Percentiles rank a stretch among this genome's conserved stretches.
These are phyloP conservation scores for Eremophila alpestris DNA, from an alignment of 2,797 vertebrate genomes.

Conservation along the genomic window DNA sequence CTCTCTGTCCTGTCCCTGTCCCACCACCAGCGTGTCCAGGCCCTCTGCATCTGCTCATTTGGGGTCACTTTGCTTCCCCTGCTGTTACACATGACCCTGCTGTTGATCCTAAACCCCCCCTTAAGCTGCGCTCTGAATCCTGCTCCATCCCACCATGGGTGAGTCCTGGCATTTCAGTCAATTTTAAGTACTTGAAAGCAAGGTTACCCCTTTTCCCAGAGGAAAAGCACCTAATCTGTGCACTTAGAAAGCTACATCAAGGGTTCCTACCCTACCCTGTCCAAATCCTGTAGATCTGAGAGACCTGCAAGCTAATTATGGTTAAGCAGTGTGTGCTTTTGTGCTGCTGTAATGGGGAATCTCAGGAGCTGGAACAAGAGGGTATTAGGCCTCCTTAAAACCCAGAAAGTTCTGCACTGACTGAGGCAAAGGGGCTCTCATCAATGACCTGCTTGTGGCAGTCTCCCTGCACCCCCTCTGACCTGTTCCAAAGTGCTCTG, in stretches of 20 bases:
- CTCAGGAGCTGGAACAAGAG: neutral
- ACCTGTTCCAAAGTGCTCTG: neutral
- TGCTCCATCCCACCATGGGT: fast-evolving
- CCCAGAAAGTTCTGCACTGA: neutral
- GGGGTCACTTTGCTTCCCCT: neutral
- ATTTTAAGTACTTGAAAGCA: neutral
- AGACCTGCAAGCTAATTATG: neutral
- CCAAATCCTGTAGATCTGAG: neutral
- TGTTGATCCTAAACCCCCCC: neutral
- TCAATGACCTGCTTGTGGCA: neutral
- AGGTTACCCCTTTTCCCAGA: neutral
- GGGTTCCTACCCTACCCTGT: neutral
- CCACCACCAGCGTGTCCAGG: neutral
- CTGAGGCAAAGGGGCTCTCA: neutral
- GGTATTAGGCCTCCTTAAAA: neutral
- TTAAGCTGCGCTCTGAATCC: neutral
- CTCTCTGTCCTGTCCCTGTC: neutral
- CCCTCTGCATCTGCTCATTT: neutral
- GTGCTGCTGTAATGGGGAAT: neutral
- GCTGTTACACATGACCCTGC: neutral
- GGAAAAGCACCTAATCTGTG: neutral
- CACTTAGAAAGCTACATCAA: neutral
- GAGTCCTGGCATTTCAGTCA: neutral
- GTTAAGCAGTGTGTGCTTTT: neutral
- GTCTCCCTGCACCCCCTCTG: neutral